Evolutionary conservation across 2,888 invertebrate genomes (phyloP).

Genomic region (Cremastinae sp.): DNA sequence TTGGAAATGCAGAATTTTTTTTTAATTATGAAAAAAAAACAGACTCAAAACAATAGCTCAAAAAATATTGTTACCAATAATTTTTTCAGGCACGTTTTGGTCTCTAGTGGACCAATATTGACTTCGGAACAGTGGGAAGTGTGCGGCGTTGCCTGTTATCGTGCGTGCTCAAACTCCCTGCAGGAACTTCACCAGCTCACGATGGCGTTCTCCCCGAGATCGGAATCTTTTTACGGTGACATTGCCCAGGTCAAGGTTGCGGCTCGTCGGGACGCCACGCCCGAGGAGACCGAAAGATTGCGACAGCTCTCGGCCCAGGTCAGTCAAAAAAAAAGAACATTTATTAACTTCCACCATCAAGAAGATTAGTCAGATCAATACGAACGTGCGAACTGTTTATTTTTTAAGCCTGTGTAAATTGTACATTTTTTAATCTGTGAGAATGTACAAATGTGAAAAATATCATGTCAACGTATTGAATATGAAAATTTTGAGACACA

Average conservation of each 20-base stretch:
- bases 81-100: conserved; percentile 86
- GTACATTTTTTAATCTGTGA: too few species aligned
- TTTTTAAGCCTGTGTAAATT: too few species aligned
- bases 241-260: conserved; percentile 96
- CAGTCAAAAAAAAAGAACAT: conserved; percentile 50
- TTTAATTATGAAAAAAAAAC: neutral
- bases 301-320: conserved; percentile 93
- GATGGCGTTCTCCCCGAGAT: conserved; percentile 93
- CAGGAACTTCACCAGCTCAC: conserved; percentile 93
- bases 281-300: conserved; percentile 91
- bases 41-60: neutral
- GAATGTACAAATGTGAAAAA: too few species aligned
- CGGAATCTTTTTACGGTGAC: conserved; percentile 97
- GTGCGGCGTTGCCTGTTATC: conserved; percentile 89
- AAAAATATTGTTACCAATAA: too few species aligned
- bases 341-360: neutral
- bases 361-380: too few species aligned
- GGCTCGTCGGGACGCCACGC: conserved; percentile 91
- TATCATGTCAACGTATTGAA: too few species aligned
- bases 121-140: conserved; percentile 94
- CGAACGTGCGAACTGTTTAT: too few species aligned
- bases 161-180: conserved; percentile 92
- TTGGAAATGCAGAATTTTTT: neutral
- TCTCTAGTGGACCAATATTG: conserved; percentile 91
- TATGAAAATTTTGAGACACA: too few species aligned